phyloP scores from a whole-genome alignment of 2,113 vertebrate species.

The Aix galericulata region DNA sequence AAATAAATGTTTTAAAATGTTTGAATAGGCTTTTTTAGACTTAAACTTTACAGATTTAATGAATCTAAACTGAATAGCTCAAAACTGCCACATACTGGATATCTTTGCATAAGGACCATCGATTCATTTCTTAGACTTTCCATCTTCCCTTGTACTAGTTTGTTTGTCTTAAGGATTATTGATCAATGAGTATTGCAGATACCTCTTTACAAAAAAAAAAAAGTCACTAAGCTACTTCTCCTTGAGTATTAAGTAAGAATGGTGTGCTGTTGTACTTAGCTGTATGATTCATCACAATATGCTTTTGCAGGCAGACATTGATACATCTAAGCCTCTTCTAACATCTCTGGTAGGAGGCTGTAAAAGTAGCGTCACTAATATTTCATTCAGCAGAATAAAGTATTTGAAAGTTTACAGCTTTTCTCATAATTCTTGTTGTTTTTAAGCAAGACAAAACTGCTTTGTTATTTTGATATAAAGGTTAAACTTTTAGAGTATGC shows the following conservation, averaged over 20 bases:
- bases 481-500: neutral
- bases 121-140: neutral
- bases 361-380: neutral
- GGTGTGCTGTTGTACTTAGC: neutral
- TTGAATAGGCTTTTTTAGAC: neutral
- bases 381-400: neutral
- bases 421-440: neutral
- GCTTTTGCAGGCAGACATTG: neutral
- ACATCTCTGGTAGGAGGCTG: neutral
- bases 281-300: neutral
- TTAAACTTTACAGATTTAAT: neutral
- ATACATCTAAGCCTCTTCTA: neutral
- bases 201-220: neutral
- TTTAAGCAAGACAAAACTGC: neutral
- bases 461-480: neutral
- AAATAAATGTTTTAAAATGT: neutral
- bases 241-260: neutral
- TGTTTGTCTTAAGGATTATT: neutral
- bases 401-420: neutral
- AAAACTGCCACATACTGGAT: neutral
- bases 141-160: neutral
- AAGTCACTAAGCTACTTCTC: neutral
- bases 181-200: neutral
- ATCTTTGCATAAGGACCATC: neutral
- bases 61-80: neutral